These are phyloP conservation scores for Cercopithecus neglectus DNA, from an alignment of 2,797 vertebrate genomes.

Conservation along the genomic window DNA sequence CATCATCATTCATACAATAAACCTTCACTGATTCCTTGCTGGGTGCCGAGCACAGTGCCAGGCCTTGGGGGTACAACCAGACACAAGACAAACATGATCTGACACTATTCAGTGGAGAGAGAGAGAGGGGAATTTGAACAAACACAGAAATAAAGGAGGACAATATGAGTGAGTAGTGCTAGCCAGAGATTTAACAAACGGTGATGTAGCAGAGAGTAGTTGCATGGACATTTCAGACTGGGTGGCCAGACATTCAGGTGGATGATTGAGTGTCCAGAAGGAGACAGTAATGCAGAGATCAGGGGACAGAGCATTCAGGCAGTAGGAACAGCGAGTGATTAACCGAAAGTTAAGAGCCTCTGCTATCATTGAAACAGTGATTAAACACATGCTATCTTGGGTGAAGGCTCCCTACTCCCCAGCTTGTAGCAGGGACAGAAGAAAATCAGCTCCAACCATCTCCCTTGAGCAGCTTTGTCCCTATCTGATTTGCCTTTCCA, in stretches of 20 bases:
- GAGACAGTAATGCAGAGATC: not conserved
- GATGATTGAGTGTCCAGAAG: not conserved
- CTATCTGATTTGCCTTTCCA: not conserved
- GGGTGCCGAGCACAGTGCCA: not conserved
- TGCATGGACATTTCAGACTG: not conserved
- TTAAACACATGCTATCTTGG: not conserved
- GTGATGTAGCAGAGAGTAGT: not conserved
- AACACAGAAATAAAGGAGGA: not conserved
- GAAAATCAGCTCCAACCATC: not conserved
- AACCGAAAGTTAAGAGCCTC: not conserved
- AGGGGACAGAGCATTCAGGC: not conserved
- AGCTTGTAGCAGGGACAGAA: not conserved
- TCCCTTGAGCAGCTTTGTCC: not conserved
- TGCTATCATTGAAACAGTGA: not conserved
- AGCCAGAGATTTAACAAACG: not conserved
- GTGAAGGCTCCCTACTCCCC: not conserved
- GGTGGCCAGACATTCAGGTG: not conserved
- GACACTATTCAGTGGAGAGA: not conserved
- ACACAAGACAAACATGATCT: not conserved
- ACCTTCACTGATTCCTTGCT: not conserved
- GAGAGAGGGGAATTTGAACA: not conserved
- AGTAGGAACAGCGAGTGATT: not conserved
- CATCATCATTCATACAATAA: not conserved
- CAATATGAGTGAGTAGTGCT: not conserved
- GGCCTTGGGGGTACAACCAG: not conserved